Conservation (phyloP, 2,888 invertebrate species). For the Lamellibrachia columna region DNA sequence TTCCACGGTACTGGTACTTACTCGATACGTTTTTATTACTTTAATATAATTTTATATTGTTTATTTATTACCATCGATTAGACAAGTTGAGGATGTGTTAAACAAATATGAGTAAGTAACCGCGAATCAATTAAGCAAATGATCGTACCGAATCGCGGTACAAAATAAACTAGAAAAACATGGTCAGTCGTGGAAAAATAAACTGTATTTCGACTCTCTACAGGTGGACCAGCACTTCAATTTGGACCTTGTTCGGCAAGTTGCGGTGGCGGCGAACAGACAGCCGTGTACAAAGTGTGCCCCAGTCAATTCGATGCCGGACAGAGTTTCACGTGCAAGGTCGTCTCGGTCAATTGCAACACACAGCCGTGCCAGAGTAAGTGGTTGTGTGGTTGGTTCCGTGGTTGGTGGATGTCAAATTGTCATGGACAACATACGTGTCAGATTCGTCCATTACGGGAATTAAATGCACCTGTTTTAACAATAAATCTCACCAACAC, state of each 20-base stretch:
- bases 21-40: too few species aligned
- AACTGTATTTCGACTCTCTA: neutral
- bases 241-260: neutral
- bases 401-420: neutral
- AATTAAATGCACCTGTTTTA: neutral
- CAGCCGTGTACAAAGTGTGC: neutral
- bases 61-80: too few species aligned
- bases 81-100: too few species aligned
- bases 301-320: neutral
- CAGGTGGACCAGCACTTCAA: neutral
- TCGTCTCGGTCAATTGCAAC: neutral
- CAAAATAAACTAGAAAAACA: neutral
- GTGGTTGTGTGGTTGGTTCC: neutral
- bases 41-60: too few species aligned
- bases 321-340: neutral
- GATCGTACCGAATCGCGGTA: neutral
- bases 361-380: neutral
- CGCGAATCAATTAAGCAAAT: neutral
- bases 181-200: neutral
- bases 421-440: neutral
- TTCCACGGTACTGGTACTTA: too few species aligned
- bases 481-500: neutral
- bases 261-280: neutral
- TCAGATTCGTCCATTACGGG: neutral
- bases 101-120: too few species aligned